Conservation (phyloP, 2,888 invertebrate species). For the Suillia variegata region DNA sequence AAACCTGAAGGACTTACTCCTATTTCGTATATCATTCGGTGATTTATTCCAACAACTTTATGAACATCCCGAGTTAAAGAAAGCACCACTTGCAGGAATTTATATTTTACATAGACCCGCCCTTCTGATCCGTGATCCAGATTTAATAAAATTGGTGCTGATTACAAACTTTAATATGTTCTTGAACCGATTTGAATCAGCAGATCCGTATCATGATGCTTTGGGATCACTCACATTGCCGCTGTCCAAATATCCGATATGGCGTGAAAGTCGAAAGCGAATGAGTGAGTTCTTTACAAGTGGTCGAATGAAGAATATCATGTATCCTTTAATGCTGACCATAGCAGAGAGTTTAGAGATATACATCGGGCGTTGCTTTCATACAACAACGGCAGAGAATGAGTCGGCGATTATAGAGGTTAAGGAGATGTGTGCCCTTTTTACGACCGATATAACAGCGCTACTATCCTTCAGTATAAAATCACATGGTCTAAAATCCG, state of each 20-base stretch:
- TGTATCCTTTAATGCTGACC: slow-evolving; percentile 51
- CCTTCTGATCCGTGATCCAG: slow-evolving; percentile 59
- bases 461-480: slow-evolving; percentile 46
- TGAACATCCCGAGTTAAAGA: slow-evolving; percentile 30
- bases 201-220: slow-evolving; percentile 40
- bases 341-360: slow-evolving; percentile 41
- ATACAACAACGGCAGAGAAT: background rate
- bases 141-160: slow-evolving; percentile 58
- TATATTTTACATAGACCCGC: slow-evolving; percentile 61
- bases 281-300: slow-evolving; percentile 49
- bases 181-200: slow-evolving; percentile 51
- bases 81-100: slow-evolving; percentile 51
- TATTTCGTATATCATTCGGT: slow-evolving; percentile 49
- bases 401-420: slow-evolving; percentile 31
- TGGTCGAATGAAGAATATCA: slow-evolving; percentile 45
- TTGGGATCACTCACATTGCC: slow-evolving; percentile 47
- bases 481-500: slow-evolving; percentile 42
- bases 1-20: slow-evolving; percentile 54
- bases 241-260: slow-evolving; percentile 46
- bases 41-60: slow-evolving; percentile 55
- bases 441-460: slow-evolving; percentile 54
- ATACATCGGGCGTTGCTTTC: slow-evolving; percentile 30
- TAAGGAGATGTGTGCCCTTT: slow-evolving; percentile 50
- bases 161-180: slow-evolving; percentile 54
- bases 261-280: slow-evolving; percentile 45